These are phyloP conservation scores for Calycopis cecrops DNA, from an alignment of 1,140 invertebrate genomes.

Conservation along the genomic window DNA sequence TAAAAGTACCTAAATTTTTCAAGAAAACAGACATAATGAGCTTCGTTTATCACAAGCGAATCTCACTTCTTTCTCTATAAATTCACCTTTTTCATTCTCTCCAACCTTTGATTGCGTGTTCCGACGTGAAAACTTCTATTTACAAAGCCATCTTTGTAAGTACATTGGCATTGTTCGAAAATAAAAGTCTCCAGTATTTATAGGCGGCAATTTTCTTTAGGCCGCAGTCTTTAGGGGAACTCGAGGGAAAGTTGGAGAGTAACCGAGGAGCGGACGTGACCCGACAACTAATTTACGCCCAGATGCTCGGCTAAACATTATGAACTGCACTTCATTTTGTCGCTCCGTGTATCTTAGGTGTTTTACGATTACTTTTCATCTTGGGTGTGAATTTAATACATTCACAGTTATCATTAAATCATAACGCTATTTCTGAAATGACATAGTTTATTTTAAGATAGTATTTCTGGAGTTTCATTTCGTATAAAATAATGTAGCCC, in stretches of 20 bases:
- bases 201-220: constrained; percentile 12
- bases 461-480: no score
- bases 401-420: no score
- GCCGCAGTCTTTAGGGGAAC: constrained; percentile 12
- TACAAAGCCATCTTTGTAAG: not conserved
- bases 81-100: not conserved
- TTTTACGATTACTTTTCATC: constrained; percentile 7
- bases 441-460: no score
- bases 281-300: constrained; percentile 35
- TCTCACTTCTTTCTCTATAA: not conserved
- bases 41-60: no score
- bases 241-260: constrained; percentile 40
- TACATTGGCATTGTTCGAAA: constrained; percentile 5
- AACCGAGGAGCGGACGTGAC: constrained; percentile 43
- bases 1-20: no score
- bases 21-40: no score
- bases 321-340: constrained; percentile 16
- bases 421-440: no score
- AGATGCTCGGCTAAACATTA: constrained; percentile 45
- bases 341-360: not conserved
- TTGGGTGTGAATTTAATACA: not conserved
- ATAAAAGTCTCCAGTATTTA: constrained; percentile 10
- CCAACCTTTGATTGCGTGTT: not conserved
- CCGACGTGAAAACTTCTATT: not conserved
- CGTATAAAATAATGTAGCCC: no score